Conservation (phyloP, 2,797 vertebrate species). For the Sebastes taczanowskii region DNA sequence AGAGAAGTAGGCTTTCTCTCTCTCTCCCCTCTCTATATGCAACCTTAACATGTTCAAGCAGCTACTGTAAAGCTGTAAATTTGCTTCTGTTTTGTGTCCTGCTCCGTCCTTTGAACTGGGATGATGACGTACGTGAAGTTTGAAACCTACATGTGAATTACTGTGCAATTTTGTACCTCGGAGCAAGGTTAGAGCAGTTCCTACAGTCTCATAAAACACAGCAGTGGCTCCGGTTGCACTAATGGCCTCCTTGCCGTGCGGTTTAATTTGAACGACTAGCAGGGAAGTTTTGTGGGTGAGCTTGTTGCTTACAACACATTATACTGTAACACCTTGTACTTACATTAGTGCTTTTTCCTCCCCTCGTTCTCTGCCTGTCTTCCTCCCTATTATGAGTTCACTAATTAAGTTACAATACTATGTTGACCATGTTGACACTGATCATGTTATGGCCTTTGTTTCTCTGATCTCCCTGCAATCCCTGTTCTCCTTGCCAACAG, state of each 20-base stretch:
- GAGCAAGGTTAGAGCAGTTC: background rate
- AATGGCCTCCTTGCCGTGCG: constrained; percentile 10
- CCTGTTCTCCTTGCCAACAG: constrained; percentile 12
- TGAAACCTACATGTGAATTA: constrained; percentile 12
- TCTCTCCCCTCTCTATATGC: background rate
- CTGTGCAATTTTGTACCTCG: background rate
- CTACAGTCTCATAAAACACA: background rate
- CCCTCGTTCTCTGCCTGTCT: background rate
- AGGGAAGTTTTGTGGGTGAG: background rate
- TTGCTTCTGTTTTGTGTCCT: constrained; percentile 14
- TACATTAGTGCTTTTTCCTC: background rate
- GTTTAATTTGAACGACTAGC: constrained; percentile 27
- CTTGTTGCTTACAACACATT: constrained; percentile 6
- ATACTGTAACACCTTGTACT: constrained; percentile 12
- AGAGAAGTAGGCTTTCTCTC: constrained; percentile 3
- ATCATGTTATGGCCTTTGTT: constrained; percentile 22
- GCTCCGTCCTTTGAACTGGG: background rate
- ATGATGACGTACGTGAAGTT: background rate
- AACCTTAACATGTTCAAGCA: background rate
- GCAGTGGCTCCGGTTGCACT: background rate
- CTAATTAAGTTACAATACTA: constrained; percentile 25
- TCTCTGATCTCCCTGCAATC: constrained; percentile 13
- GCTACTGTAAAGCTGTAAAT: constrained; percentile 23
- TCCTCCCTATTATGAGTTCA: background rate
- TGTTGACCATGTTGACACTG: constrained; percentile 10